phyloP scores from a whole-genome alignment of 2,797 vertebrate species.

The Enteromius trimaculatus region DNA sequence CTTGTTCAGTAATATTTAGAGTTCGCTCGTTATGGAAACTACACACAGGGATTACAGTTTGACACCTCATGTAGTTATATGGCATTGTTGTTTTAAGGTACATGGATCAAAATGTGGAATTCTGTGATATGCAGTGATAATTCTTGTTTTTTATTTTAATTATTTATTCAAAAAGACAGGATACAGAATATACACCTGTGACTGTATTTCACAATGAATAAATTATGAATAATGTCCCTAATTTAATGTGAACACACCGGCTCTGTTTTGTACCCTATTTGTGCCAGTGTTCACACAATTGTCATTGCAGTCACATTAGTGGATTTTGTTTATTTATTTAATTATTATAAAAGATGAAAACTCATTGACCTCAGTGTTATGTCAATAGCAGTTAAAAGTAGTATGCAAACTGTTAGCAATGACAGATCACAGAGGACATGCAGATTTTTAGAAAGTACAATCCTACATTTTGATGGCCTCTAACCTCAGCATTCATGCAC shows the following conservation, averaged over 20 bases:
- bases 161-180: not conserved
- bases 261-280: not conserved
- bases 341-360: not conserved
- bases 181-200: not conserved
- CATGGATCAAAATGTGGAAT: not conserved
- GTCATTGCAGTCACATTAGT: not conserved
- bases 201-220: not conserved
- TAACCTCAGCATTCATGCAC: not conserved
- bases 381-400: not conserved
- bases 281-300: not conserved
- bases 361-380: not conserved
- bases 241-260: not conserved
- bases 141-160: too few species aligned
- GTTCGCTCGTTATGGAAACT: not conserved
- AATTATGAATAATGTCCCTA: not conserved
- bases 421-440: constrained; percentile 1
- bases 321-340: not conserved
- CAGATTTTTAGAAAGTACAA: too few species aligned
- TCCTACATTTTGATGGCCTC: not conserved
- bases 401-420: not conserved
- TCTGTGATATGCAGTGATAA: not conserved
- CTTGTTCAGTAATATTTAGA: not conserved
- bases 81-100: not conserved
- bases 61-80: not conserved
- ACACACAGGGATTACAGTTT: constrained; percentile 24